phyloP scores from a whole-genome alignment of 2,113 vertebrate genomes.

The Stomatorhinus ivindoensis region DNA sequence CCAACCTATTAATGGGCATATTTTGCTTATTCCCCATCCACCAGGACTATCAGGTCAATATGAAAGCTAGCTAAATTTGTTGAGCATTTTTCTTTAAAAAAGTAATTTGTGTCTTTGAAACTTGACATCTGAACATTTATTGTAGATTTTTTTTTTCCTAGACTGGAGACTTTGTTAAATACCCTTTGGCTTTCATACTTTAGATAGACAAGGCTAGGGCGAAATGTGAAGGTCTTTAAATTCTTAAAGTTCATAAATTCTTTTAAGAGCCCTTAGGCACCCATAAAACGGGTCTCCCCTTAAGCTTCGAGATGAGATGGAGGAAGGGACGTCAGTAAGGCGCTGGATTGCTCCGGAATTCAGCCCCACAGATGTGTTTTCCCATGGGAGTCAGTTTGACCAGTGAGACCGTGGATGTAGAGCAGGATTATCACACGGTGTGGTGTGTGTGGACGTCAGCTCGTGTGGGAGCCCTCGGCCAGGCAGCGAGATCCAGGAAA shows the following conservation, averaged over 20 bases:
- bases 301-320: not conserved
- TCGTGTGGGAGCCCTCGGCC: not conserved
- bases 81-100: not conserved
- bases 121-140: not conserved
- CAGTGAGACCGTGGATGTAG: not conserved
- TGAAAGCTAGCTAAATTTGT: not conserved
- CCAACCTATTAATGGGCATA: not conserved
- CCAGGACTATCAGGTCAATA: not conserved
- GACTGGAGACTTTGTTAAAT: not conserved
- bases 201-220: not conserved
- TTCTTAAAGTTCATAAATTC: not conserved
- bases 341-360: not conserved
- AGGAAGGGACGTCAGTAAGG: not conserved
- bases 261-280: not conserved
- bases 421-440: not conserved
- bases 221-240: not conserved
- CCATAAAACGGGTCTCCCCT: not conserved
- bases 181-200: not conserved
- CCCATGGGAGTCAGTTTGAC: not conserved
- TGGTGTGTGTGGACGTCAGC: not conserved
- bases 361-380: not conserved
- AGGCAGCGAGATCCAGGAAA: not conserved
- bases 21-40: not conserved
- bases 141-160: not conserved
- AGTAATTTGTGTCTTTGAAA: not conserved